Conservation (phyloP, 2,113 vertebrate species). For the Ranitomeya imitator region DNA sequence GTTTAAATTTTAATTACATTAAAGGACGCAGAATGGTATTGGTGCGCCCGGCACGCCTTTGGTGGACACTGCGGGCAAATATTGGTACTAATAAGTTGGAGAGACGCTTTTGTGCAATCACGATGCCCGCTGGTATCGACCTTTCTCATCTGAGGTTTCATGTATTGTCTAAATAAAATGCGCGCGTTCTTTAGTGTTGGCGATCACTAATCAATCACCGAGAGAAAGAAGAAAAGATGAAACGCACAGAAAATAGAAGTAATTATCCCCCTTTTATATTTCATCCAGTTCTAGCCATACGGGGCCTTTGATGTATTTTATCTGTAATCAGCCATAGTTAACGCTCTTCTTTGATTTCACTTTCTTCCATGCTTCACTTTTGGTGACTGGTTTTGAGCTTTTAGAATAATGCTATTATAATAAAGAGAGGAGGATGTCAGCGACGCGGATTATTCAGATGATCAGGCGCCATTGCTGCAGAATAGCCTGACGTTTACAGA, state of each 20-base stretch:
- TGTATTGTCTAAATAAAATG: neutral
- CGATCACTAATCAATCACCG: neutral
- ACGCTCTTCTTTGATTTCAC: neutral
- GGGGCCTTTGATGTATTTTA: constrained; percentile 30
- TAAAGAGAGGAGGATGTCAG: neutral
- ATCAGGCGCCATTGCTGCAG: neutral
- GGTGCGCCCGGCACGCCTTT: no score
- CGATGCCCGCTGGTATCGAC: neutral
- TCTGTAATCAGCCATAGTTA: constrained; percentile 7
- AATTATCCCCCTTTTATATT: constrained; percentile 45
- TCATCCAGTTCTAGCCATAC: neutral
- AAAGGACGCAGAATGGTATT: no score
- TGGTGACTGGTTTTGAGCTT: neutral
- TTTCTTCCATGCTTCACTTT: neutral
- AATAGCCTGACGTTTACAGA: neutral
- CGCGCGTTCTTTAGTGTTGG: neutral
- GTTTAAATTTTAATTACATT: no score
- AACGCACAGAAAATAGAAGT: constrained; percentile 39
- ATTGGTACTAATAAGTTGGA: neutral
- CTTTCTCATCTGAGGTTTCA: neutral
- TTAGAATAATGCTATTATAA: neutral
- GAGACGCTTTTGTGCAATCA: neutral
- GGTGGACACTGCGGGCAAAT: neutral
- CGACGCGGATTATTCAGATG: neutral
- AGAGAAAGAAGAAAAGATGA: constrained; percentile 16